Percentiles rank a stretch among this genome's conserved stretches.
Conservation (phyloP, 2,797 vertebrate genomes). For the Phrynocephalus vlangalii region DNA sequence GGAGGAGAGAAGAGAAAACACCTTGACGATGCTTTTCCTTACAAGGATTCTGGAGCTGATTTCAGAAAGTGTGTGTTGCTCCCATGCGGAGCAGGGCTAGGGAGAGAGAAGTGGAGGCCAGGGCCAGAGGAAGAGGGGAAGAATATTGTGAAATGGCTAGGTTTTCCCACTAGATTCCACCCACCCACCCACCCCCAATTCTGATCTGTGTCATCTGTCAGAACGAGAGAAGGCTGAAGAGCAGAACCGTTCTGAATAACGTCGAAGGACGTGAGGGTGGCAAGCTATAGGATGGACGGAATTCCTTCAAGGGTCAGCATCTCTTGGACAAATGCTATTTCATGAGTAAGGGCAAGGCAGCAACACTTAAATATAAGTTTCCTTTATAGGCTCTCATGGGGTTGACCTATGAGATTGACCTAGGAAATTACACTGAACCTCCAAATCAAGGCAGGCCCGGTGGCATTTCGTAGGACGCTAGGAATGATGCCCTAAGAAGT, state of each 20-base stretch:
- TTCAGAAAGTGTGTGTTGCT: too few relatives aligned
- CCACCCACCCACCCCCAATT: neutral
- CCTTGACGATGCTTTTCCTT: constrained; percentile 17
- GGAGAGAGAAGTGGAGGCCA: too few relatives aligned
- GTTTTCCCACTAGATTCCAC: neutral
- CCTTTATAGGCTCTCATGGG: neutral
- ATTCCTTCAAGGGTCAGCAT: neutral
- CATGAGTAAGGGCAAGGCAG: too few relatives aligned
- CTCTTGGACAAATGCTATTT: neutral
- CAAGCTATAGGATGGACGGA: neutral
- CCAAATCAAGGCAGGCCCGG: neutral
- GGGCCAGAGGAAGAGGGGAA: neutral
- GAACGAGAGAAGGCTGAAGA: neutral
- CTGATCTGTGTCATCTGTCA: neutral
- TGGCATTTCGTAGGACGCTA: too few relatives aligned
- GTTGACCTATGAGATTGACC: neutral
- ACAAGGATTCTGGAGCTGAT: neutral
- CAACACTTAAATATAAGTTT: neutral
- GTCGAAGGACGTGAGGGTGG: neutral
- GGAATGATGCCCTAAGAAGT: too few relatives aligned
- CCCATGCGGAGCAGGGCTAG: too few relatives aligned
- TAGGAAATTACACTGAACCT: too few relatives aligned
- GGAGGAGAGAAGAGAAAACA: neutral
- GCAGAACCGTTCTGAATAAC: neutral
- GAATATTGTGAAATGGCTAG: neutral